A percentile compares a stretch with the other conserved stretches of the same genome.
Conservation (phyloP, 2,113 vertebrate species). For the Pituophis catenifer region DNA sequence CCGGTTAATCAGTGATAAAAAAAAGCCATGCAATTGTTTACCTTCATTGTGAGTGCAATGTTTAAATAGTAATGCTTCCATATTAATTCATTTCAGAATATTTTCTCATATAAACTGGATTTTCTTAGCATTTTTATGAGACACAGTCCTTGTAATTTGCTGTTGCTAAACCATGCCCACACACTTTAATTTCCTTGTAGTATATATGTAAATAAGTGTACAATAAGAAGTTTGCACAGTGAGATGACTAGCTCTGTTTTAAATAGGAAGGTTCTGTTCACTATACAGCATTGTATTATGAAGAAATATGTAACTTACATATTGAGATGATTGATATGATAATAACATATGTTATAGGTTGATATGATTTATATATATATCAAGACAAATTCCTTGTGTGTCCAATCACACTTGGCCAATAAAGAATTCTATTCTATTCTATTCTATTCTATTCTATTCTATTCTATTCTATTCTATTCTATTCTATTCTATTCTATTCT, state of each 20-base stretch:
- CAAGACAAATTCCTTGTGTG: too few species aligned
- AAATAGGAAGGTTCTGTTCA: background rate
- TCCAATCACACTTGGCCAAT: too few species aligned
- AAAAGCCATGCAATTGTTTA: background rate
- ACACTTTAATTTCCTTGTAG: background rate
- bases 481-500: too few species aligned
- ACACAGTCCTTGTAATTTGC: background rate
- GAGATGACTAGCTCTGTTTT: background rate
- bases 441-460: too few species aligned
- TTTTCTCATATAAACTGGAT: background rate
- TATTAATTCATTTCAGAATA: background rate
- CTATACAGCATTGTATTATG: background rate
- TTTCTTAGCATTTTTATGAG: background rate
- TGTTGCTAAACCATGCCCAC: background rate
- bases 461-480: too few species aligned
- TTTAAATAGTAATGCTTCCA: background rate
- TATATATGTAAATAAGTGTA: background rate
- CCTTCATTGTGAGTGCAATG: background rate
- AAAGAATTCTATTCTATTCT: too few species aligned
- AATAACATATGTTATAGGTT: background rate
- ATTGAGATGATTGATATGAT: background rate
- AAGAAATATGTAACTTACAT: background rate
- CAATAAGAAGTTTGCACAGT: background rate
- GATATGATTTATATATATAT: background rate
- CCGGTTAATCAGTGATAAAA: background rate